A percentile compares a stretch with the other conserved stretches of the same genome.
phyloP scores from a whole-genome alignment of 2,113 vertebrate species.

The Morone saxatilis region DNA sequence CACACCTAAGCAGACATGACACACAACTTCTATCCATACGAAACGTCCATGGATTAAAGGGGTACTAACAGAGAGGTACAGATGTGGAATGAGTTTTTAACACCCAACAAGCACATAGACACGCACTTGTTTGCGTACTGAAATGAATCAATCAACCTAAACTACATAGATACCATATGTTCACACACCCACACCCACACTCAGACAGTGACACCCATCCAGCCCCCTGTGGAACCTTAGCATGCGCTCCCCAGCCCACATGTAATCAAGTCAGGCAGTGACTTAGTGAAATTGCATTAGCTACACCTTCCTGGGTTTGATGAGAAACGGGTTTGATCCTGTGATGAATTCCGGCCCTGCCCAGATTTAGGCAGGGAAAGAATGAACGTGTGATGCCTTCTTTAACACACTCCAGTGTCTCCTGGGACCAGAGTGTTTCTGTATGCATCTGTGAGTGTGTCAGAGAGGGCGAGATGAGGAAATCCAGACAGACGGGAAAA shows the following conservation, averaged over 20 bases:
- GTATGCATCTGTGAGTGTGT: slow-evolving; percentile 50
- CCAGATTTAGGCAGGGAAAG: slow-evolving; percentile 65
- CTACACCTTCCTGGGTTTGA: slow-evolving; percentile 86
- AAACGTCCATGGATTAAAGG: slow-evolving; percentile 9
- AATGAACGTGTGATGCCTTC: slow-evolving; percentile 71
- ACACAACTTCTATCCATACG: slow-evolving; percentile 10
- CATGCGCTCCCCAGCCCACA: slow-evolving; percentile 74
- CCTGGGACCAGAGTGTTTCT: slow-evolving; percentile 44
- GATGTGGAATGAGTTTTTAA: slow-evolving; percentile 1
- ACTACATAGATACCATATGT: slow-evolving; percentile 39
- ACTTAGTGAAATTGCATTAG: slow-evolving; percentile 91
- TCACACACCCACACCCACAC: slow-evolving; percentile 48
- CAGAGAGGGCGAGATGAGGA: slow-evolving; percentile 37
- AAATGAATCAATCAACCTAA: slow-evolving; percentile 31
- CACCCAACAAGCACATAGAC: not conserved
- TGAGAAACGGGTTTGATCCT: slow-evolving; percentile 86
- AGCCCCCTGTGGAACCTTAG: slow-evolving; percentile 61
- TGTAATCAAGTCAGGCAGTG: slow-evolving; percentile 87
- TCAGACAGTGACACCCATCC: slow-evolving; percentile 59
- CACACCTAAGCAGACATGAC: slow-evolving; percentile 22
- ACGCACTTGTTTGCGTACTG: not conserved
- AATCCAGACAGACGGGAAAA: slow-evolving; percentile 30
- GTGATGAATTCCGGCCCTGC: slow-evolving; percentile 76
- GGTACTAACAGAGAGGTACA: slow-evolving; percentile 9
- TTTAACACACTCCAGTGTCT: slow-evolving; percentile 72